These are phyloP conservation scores for Eubasilissa splendida DNA, from an alignment of 2,888 invertebrate genomes.

Conservation along the genomic window DNA sequence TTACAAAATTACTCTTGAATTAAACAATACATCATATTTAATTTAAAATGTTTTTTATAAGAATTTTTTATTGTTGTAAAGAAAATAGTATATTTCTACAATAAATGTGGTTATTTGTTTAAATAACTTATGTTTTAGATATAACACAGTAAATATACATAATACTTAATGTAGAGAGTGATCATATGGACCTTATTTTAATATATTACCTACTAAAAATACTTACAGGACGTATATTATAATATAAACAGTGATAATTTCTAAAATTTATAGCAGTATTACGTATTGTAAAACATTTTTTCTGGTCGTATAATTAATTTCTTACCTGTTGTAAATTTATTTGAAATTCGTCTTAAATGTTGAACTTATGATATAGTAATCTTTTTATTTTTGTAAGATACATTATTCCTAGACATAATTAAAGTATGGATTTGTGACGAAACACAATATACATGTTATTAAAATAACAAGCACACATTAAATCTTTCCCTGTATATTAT, in stretches of 20 bases:
- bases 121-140: too few species aligned
- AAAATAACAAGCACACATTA: constrained; percentile 2
- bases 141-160: too few species aligned
- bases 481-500: constrained; percentile 26
- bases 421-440: background rate
- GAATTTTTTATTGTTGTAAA: too few species aligned
- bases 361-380: background rate
- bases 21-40: too few species aligned
- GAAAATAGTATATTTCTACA: too few species aligned
- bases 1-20: too few species aligned
- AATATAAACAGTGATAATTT: constrained; percentile 4
- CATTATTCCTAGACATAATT: background rate
- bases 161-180: too few species aligned
- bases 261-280: constrained; percentile 14
- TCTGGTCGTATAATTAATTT: constrained; percentile 13
- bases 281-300: constrained; percentile 11
- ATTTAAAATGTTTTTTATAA: too few species aligned
- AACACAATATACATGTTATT: constrained; percentile 2
- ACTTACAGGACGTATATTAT: background rate
- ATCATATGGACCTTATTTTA: background rate
- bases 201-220: constrained; percentile 9
- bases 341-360: constrained; percentile 29
- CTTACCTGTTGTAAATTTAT: constrained; percentile 20
- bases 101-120: too few species aligned
- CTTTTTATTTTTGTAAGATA: background rate